These are phyloP conservation scores for Arrhopalites spinosus DNA, from an alignment of 2,888 invertebrate species.

Conservation along the genomic window DNA sequence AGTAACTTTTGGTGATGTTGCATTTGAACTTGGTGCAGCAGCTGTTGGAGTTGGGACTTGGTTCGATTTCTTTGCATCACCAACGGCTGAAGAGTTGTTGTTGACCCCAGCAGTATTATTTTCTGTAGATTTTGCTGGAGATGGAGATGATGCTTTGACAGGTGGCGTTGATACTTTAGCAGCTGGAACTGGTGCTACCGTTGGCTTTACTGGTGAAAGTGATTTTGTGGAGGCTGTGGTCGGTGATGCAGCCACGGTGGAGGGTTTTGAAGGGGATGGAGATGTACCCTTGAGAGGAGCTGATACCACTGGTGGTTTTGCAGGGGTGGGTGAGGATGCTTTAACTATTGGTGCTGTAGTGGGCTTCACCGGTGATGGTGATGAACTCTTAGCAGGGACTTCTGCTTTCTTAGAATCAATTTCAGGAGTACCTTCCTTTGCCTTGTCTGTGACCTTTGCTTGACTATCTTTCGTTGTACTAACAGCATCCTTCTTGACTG, in stretches of 20 bases:
- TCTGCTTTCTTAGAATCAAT: conserved; percentile 31
- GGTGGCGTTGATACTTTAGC: background rate
- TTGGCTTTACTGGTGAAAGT: conserved; percentile 16
- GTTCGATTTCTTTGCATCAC: conserved; percentile 30
- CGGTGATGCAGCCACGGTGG: conserved; percentile 32
- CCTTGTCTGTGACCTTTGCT: conserved; percentile 30
- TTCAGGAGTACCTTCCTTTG: conserved; percentile 30
- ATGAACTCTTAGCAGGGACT: conserved; percentile 13
- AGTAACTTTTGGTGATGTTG: conserved; percentile 5
- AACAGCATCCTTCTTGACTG: conserved; percentile 38
- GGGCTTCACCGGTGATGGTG: conserved; percentile 29
- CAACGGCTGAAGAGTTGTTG: background rate
- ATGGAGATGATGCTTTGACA: conserved; percentile 12
- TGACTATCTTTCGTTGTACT: conserved; percentile 32
- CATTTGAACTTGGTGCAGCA: background rate
- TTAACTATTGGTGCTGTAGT: conserved; percentile 36
- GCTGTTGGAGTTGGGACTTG: conserved; percentile 21
- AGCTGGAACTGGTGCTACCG: background rate
- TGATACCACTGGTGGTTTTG: conserved; percentile 35
- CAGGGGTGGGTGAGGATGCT: conserved; percentile 31
- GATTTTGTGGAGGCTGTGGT: conserved; percentile 1
- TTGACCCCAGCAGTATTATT: conserved; percentile 2
- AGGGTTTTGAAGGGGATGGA: conserved; percentile 38
- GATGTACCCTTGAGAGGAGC: conserved; percentile 35
- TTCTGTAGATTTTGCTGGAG: conserved; percentile 3